Evolutionary conservation across 2,888 invertebrate genomes (phyloP).

Genomic region (Caenorhabditis sulstoni): DNA sequence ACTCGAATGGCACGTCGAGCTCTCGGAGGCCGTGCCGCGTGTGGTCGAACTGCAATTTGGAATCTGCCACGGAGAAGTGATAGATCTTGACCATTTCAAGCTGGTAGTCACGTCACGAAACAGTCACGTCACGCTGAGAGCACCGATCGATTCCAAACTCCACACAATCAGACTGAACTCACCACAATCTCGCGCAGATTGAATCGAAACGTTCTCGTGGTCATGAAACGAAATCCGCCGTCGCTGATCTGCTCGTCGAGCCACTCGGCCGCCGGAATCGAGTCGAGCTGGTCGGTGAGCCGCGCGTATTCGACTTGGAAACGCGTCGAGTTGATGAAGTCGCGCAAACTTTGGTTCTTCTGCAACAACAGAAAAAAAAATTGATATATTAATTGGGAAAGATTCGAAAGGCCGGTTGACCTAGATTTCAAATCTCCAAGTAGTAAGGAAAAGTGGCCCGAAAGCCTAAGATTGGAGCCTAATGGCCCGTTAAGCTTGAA

Average conservation of each 20-base stretch:
- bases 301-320: constrained; percentile 16
- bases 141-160: no score
- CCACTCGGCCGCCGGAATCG: constrained; percentile 21
- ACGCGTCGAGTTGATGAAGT: constrained; percentile 2
- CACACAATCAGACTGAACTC: no score
- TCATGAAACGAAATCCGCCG: not conserved
- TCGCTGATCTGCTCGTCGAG: not conserved
- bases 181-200: constrained; percentile 28
- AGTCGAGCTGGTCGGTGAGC: not conserved
- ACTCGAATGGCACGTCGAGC: constrained; percentile 32
- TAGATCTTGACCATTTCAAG: no score
- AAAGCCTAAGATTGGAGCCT: no score
- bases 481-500: no score
- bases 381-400: no score
- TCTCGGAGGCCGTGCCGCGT: constrained; percentile 27
- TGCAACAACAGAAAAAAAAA: constrained; percentile 2
- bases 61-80: no score
- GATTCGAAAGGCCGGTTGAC: no score
- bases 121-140: no score
- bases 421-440: no score
- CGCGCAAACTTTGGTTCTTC: constrained; percentile 7
- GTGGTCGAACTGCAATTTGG: constrained; percentile 40
- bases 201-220: not conserved
- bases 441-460: no score
- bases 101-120: no score